phyloP scores from a whole-genome alignment of 2,797 vertebrate species.

The Galago senegalensis region DNA sequence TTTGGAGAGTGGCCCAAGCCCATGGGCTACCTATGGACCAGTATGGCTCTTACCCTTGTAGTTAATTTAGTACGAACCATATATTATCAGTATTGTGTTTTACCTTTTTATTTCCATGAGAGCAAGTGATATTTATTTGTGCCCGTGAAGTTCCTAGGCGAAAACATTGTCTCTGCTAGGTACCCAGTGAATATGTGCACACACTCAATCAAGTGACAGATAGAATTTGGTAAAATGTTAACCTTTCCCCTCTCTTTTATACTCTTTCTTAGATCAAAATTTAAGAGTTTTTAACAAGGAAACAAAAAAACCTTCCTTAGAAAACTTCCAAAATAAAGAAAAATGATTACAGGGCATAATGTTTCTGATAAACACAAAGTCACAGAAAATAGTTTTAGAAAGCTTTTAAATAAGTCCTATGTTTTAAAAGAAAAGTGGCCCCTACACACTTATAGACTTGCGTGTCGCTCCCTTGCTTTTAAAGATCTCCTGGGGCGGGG shows the following conservation, averaged over 20 bases:
- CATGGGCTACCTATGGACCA: fast-evolving
- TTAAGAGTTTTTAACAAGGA: not conserved
- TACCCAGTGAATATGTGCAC: not conserved
- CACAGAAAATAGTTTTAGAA: not conserved
- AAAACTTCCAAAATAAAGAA: not conserved
- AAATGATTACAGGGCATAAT: not conserved
- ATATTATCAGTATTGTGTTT: not conserved
- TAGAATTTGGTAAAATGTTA: not conserved
- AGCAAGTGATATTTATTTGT: not conserved
- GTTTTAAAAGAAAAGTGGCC: not conserved
- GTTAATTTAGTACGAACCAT: not conserved
- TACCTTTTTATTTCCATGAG: constrained; percentile 5
- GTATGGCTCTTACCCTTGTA: not conserved
- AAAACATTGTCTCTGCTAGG: not conserved
- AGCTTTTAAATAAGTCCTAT: not conserved
- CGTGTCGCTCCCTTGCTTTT: not conserved
- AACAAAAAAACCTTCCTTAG: not conserved
- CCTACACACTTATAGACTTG: not conserved
- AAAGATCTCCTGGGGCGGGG: not conserved
- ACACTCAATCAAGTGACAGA: too few relatives aligned
- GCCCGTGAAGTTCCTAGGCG: not conserved
- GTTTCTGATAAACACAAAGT: not conserved
- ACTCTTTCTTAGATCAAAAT: not conserved
- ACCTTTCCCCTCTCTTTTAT: not conserved
- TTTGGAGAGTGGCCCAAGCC: not conserved